These are phyloP conservation scores for Trichomycterus rosablanca DNA, from an alignment of 2,113 vertebrate species.

Conservation along the genomic window DNA sequence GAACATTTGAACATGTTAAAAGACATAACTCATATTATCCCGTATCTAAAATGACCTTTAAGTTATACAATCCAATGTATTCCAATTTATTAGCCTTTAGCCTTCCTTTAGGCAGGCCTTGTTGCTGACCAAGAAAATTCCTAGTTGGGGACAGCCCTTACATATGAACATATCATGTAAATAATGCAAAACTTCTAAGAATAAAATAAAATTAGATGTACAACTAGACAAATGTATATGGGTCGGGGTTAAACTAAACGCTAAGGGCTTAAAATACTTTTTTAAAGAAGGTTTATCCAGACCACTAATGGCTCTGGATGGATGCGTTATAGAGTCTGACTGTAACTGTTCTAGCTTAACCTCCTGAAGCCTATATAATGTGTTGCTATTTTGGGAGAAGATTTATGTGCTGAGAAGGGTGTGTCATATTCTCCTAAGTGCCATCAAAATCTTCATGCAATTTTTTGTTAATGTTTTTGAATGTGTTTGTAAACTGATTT, in stretches of 20 bases:
- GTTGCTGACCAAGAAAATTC: no score
- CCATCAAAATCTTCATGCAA: conserved; percentile 37
- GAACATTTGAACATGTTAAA: no score
- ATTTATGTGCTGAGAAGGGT: conserved; percentile 21
- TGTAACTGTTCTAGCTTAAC: conserved; percentile 13
- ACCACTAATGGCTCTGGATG: conserved; percentile 6
- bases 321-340: conserved; percentile 13
- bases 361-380: conserved; percentile 37
- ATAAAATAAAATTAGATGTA: conserved; percentile 2
- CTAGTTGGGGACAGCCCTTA: conserved; percentile 11
- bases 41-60: no score
- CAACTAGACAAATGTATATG: conserved; percentile 4
- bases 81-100: no score
- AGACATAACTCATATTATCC: no score
- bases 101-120: no score
- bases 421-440: conserved; percentile 45
- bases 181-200: not conserved
- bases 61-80: no score
- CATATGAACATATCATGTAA: conserved; percentile 19
- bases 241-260: conserved; percentile 5
- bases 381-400: conserved; percentile 24
- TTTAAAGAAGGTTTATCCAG: conserved; percentile 6
- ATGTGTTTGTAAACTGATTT: conserved; percentile 13
- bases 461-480: conserved; percentile 6
- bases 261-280: conserved; percentile 40